Conservation (phyloP, 2,797 vertebrate genomes). For the Bovichtus variegatus region DNA sequence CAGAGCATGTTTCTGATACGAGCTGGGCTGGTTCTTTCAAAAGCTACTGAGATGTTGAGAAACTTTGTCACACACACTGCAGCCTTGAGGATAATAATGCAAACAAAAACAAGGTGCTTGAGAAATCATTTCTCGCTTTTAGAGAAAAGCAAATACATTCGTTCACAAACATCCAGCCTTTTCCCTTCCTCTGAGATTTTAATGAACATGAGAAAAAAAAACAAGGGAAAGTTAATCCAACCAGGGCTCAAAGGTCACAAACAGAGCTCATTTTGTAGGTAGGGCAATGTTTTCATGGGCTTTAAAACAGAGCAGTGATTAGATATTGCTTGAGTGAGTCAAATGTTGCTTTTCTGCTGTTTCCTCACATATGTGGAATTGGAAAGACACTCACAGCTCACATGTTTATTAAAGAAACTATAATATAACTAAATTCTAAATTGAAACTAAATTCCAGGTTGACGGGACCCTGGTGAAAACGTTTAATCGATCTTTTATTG, state of each 20-base stretch:
- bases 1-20: neutral
- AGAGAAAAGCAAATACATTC: slow-evolving; percentile 21
- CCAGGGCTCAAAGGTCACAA: slow-evolving; percentile 67
- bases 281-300: slow-evolving; percentile 54
- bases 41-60: slow-evolving; percentile 11
- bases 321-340: slow-evolving; percentile 45
- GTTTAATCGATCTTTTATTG: no score
- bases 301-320: slow-evolving; percentile 61
- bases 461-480: no score
- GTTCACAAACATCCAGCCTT: slow-evolving; percentile 34
- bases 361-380: neutral
- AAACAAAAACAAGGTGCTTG: slow-evolving; percentile 41
- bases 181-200: slow-evolving; percentile 47
- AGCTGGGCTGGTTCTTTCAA: slow-evolving; percentile 6
- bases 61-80: neutral
- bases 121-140: slow-evolving; percentile 22
- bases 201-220: slow-evolving; percentile 38
- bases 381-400: neutral
- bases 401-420: neutral
- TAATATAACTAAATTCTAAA: no score
- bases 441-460: no score
- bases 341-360: neutral
- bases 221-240: slow-evolving; percentile 55
- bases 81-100: neutral
- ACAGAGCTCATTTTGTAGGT: slow-evolving; percentile 44